phyloP scores from a whole-genome alignment of 2,797 vertebrate species.

The Amblyraja radiata region DNA sequence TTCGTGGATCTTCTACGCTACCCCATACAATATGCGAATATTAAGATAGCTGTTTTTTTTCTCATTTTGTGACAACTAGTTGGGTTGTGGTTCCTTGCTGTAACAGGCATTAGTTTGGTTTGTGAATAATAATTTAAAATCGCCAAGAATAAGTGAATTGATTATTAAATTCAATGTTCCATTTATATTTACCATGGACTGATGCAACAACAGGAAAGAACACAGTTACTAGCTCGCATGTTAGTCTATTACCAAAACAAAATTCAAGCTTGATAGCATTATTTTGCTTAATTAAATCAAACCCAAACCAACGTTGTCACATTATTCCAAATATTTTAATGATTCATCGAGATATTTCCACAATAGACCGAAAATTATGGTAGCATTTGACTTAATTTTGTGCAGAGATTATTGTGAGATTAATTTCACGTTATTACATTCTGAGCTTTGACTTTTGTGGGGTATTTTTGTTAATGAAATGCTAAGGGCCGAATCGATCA shows the following conservation, averaged over 20 bases:
- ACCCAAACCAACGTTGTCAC: not conserved
- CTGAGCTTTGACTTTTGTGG: not conserved
- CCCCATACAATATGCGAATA: no score
- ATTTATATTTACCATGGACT: not conserved
- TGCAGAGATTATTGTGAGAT: not conserved
- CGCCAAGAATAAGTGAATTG: not conserved
- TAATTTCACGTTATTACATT: not conserved
- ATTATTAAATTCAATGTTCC: not conserved
- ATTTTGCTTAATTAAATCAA: not conserved
- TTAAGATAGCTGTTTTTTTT: not conserved
- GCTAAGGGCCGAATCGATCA: not conserved
- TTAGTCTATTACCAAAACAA: not conserved
- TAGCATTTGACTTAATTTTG: not conserved
- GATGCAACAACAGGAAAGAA: not conserved
- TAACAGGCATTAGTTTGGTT: not conserved
- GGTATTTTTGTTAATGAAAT: not conserved
- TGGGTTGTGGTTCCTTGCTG: not conserved
- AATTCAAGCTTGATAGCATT: not conserved
- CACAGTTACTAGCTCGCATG: not conserved
- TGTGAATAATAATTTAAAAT: not conserved
- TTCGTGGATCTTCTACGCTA: not conserved
- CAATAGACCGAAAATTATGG: not conserved
- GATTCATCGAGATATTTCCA: not conserved
- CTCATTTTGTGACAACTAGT: not conserved
- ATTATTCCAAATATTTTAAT: not conserved